Conservation (phyloP, 2,113 vertebrate species). For the Oreochromis tanganicae region DNA sequence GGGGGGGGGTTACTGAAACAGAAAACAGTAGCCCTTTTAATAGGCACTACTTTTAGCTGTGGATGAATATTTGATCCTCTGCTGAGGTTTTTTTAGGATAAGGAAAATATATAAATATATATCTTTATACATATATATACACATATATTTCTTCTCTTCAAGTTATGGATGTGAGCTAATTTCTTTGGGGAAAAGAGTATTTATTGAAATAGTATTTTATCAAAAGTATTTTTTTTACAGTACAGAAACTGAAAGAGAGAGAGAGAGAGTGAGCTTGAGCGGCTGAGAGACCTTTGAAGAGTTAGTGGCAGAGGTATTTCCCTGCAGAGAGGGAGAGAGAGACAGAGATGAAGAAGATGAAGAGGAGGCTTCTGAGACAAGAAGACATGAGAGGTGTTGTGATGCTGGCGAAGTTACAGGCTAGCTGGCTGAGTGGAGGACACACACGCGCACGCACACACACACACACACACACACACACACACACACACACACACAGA, state of each 20-base stretch:
- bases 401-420: neutral
- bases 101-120: no score
- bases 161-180: fast-evolving
- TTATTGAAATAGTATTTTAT: neutral
- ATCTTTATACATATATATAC: fast-evolving
- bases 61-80: neutral
- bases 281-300: slow-evolving; percentile 37
- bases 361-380: slow-evolving; percentile 24
- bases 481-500: neutral
- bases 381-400: slow-evolving; percentile 27
- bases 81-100: neutral
- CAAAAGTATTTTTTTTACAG: neutral
- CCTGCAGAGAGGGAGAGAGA: slow-evolving; percentile 9
- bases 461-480: neutral
- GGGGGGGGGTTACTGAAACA: neutral
- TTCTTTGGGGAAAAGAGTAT: neutral
- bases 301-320: slow-evolving; percentile 43
- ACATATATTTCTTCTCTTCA: neutral
- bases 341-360: neutral
- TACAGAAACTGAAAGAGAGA: neutral
- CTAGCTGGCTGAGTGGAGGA: neutral
- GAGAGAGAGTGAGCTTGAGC: neutral
- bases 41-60: neutral
- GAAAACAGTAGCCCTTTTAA: neutral
- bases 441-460: neutral